Evolutionary conservation across 2,113 vertebrate species (phyloP), one percentile per base, ranked within the genome.

Genomic region (Coptodon rendalli): DNA sequence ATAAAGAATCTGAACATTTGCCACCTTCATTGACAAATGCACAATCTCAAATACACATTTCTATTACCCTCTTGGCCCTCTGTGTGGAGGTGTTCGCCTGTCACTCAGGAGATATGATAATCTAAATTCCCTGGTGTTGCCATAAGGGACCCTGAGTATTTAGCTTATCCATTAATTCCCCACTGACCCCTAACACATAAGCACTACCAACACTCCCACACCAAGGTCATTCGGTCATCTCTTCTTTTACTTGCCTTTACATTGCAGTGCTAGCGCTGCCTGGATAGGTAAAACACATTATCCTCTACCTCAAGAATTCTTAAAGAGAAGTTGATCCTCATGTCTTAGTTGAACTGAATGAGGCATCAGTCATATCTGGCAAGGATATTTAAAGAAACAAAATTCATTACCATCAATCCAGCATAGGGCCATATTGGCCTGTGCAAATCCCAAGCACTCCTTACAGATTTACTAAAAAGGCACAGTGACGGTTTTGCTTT

Each of bases 91-190:
- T 86, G 36, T 88, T 87, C 68, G 82, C 82, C 84, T 90, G 68
- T 86, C 81, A 83, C 71, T 87, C 85, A 71, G 80, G 54, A 86
- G 86, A 89, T 89, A 86, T 88, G 63, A 82, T 83, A 86, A 87
- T 87, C 81, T 40, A 83, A 56, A 89, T 59, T 61, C 71, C 27
- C 80, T 76, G 56, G n/a, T 71, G 48, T 83, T 78, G 52, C 45
- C 63, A 66, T 3, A 2, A 24, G 71, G 53, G 9, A 14, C 27
- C 50, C 10, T 7, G 34, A 71, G 73, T 34, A 66, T 38, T 84
- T 61, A 78, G 85, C 13, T 56, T 57, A 57, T 11, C 89, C 34
- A 85, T 81, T 82, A 31, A 82, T 48, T 29, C 29, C 31, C 36
- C 24, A 53, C 73, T 88, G 16, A 82, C 66, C 34, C 29, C 27